Evolutionary conservation across 2,113 vertebrate genomes (phyloP).

Genomic region (Rousettus leschenaultii): DNA sequence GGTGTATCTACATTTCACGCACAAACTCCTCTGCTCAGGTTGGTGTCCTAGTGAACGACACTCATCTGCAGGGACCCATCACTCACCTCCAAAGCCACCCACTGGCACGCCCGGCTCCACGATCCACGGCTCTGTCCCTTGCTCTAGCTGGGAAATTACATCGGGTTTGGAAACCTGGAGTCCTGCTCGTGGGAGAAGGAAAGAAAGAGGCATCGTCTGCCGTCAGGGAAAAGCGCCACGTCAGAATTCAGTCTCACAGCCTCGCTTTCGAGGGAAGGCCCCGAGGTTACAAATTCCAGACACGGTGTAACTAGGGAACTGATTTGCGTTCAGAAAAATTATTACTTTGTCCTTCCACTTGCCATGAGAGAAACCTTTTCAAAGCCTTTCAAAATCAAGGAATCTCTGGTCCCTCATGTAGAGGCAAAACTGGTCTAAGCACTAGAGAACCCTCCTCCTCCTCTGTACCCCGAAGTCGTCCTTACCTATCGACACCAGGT

Average conservation of each 20-base stretch:
- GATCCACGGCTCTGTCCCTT: constrained; percentile 68
- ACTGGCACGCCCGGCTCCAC: background rate
- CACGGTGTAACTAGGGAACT: background rate
- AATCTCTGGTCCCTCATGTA: background rate
- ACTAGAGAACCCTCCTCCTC: background rate
- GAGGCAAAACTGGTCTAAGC: background rate
- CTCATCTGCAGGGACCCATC: too few species aligned
- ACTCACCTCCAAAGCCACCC: constrained; percentile 42
- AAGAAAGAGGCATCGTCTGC: background rate
- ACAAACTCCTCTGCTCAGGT: background rate
- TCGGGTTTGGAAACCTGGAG: constrained; percentile 74
- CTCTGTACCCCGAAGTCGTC: background rate
- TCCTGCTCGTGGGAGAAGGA: constrained; percentile 13
- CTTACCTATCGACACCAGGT: constrained; percentile 75
- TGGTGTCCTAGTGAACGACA: background rate
- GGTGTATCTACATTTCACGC: background rate
- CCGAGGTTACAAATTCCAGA: background rate
- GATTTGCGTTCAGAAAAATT: background rate
- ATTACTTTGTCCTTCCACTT: background rate
- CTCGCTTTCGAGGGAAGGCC: background rate
- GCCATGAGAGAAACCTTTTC: background rate
- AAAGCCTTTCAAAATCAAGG: background rate
- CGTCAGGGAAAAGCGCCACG: background rate
- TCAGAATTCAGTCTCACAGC: background rate
- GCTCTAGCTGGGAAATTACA: constrained; percentile 73